Percentiles rank a stretch among this genome's conserved stretches.
Conservation (phyloP, 2,113 vertebrate species). For the Donacobius atricapilla region DNA sequence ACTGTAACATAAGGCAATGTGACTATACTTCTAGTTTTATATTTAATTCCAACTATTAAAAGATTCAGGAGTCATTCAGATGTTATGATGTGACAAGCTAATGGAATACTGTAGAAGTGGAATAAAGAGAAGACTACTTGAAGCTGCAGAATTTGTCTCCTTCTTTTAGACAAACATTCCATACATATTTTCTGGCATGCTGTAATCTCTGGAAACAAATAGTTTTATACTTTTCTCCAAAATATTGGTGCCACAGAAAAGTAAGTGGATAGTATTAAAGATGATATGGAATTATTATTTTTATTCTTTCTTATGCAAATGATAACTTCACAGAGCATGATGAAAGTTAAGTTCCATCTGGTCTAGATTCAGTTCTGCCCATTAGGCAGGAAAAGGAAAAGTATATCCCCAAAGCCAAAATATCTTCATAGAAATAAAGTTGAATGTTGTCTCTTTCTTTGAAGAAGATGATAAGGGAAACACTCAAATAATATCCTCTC, state of each 20-base stretch:
- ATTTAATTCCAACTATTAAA: background rate
- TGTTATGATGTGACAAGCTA: background rate
- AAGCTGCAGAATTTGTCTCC: background rate
- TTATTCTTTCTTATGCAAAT: background rate
- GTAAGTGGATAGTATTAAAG: background rate
- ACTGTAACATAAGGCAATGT: background rate
- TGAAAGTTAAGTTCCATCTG: background rate
- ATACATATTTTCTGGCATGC: rapidly evolving
- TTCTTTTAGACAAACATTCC: background rate
- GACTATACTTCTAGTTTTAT: background rate
- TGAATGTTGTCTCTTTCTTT: background rate
- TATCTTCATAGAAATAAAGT: background rate
- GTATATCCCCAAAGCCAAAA: background rate
- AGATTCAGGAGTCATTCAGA: background rate
- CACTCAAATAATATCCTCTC: background rate
- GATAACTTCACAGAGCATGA: background rate
- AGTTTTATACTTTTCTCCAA: background rate
- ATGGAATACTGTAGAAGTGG: background rate
- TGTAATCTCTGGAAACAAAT: background rate
- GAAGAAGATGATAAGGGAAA: background rate
- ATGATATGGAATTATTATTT: background rate
- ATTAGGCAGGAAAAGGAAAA: background rate
- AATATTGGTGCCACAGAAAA: background rate
- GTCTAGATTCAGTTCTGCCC: background rate
- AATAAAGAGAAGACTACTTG: background rate